Conservation (phyloP, 2,888 invertebrate genomes). For the Agrotis ipsilon region DNA sequence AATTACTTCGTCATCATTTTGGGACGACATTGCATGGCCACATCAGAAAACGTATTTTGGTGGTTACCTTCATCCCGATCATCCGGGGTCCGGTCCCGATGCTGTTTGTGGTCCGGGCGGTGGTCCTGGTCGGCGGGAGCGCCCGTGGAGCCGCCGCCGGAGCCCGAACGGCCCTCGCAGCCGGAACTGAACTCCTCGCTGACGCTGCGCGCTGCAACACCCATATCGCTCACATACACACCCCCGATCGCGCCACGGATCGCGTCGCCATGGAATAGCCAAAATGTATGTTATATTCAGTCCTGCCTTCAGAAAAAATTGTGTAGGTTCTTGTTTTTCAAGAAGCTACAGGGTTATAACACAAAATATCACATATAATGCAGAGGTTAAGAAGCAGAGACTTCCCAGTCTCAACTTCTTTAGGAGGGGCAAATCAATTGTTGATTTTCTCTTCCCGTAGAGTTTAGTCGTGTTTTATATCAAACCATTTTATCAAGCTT, state of each 20-base stretch:
- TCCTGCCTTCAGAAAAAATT: constrained; percentile 56
- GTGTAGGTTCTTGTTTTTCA: constrained; percentile 46
- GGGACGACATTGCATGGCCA: no score
- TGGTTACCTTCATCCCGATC: constrained; percentile 97
- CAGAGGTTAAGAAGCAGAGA: constrained; percentile 29
- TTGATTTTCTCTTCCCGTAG: constrained; percentile 13
- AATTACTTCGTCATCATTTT: no score
- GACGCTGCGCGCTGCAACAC: constrained; percentile 96
- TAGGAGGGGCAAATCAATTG: constrained; percentile 29
- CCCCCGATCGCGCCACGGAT: constrained; percentile 71
- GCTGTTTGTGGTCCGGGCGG: constrained; percentile 89
- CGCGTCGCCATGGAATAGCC: constrained; percentile 51
- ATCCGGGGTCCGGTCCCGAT: constrained; percentile 95
- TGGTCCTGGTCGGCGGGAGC: constrained; percentile 88
- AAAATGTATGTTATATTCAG: constrained; percentile 49
- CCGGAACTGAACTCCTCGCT: constrained; percentile 99
- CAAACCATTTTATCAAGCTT: constrained; percentile 28
- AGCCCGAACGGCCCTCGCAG: constrained; percentile 98
- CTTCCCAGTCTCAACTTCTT: constrained; percentile 21
- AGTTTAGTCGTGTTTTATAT: constrained; percentile 46
- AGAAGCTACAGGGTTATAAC: constrained; percentile 51
- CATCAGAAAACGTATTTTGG: no score
- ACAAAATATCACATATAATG: constrained; percentile 31
- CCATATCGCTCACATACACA: constrained; percentile 83
- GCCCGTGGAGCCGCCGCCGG: constrained; percentile 91